phyloP scores from a whole-genome alignment of 2,888 invertebrate genomes.

The Aethes cnicana region DNA sequence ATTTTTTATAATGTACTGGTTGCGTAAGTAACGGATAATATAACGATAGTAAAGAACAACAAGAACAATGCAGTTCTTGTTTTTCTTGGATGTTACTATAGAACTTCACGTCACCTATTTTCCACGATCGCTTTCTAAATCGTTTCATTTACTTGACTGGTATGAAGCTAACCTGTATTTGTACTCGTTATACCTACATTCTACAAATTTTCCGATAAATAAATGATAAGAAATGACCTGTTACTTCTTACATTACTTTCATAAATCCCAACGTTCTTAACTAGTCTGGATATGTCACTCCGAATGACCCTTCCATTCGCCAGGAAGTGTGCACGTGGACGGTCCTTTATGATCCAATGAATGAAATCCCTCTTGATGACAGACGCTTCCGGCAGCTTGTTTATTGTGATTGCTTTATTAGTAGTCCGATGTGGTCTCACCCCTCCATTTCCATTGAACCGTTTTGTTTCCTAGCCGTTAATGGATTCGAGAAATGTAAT shows the following conservation, averaged over 20 bases:
- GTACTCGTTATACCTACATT: too few species aligned
- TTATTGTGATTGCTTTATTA: constrained; percentile 31
- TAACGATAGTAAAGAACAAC: too few species aligned
- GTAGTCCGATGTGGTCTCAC: constrained; percentile 19
- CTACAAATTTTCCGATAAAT: background rate
- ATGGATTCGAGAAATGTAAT: background rate
- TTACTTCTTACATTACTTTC: constrained; percentile 11
- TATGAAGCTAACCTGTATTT: too few species aligned
- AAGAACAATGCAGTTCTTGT: too few species aligned
- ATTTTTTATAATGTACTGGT: background rate
- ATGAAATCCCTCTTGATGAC: constrained; percentile 59
- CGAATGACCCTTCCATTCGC: constrained; percentile 21
- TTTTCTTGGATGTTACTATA: constrained; percentile 11
- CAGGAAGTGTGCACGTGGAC: constrained; percentile 27
- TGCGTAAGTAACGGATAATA: constrained; percentile 4
- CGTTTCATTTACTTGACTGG: background rate
- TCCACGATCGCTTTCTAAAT: constrained; percentile 24
- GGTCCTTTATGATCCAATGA: constrained; percentile 45
- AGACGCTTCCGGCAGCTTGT: constrained; percentile 55
- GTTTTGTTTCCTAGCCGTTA: constrained; percentile 32
- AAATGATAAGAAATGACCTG: background rate
- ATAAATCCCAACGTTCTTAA: constrained; percentile 19
- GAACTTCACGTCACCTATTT: constrained; percentile 15
- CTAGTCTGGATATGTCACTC: constrained; percentile 21
- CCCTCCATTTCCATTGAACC: constrained; percentile 35